A percentile compares a stretch with the other conserved stretches of the same genome.
phyloP scores from a whole-genome alignment of 1,140 invertebrate species.

The Pseudobourletiella spinata region DNA sequence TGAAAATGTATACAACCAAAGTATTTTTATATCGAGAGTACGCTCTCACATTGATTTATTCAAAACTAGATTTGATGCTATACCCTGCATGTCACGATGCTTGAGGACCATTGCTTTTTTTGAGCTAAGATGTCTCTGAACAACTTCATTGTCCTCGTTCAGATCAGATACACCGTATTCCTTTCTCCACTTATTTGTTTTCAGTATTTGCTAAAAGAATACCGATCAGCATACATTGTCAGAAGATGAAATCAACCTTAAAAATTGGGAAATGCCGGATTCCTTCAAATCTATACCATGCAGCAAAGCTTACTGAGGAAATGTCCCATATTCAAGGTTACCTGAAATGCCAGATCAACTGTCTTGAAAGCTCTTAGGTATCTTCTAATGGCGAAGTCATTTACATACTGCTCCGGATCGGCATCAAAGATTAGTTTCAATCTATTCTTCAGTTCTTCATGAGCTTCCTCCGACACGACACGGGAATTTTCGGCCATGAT shows the following conservation, averaged over 20 bases:
- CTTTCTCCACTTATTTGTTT: conserved; percentile 66
- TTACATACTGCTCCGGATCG: conserved; percentile 59
- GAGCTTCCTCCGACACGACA: conserved; percentile 51
- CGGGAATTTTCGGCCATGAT: conserved; percentile 35
- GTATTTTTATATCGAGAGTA: neutral
- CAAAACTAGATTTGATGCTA: neutral
- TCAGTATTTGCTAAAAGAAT: conserved; percentile 52
- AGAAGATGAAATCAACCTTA: no score
- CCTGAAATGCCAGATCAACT: conserved; percentile 60
- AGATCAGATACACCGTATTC: conserved; percentile 56
- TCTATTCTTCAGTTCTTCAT: conserved; percentile 54
- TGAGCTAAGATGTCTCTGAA: conserved; percentile 50
- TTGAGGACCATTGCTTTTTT: conserved; percentile 56
- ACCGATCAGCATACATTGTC: no score
- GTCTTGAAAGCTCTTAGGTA: conserved; percentile 58
- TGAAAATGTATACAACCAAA: neutral
- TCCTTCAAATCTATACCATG: no score
- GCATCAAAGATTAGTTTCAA: conserved; percentile 59
- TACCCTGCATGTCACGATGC: conserved; percentile 55
- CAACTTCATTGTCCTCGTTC: conserved; percentile 48
- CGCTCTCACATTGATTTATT: no score
- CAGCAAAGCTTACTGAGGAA: no score
- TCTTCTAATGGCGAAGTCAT: conserved; percentile 52
- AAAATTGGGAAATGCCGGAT: no score
- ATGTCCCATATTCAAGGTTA: no score